Base-by-base conservation (phyloP, 1,140 invertebrate genomes). In the Cyphomyrmex costatus region DNA sequence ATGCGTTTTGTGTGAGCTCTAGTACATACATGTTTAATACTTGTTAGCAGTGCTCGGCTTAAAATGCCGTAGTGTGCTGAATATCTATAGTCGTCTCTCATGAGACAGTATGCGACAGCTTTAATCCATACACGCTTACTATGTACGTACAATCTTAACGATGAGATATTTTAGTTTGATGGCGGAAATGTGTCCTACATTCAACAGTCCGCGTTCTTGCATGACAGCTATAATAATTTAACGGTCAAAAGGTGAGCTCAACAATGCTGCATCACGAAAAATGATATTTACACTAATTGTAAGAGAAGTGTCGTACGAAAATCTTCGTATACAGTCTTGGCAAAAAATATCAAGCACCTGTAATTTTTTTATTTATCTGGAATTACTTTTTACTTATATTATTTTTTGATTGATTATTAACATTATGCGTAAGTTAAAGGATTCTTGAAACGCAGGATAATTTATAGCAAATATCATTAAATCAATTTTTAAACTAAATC, bases 81-180 rank as follows among this genome's bases (percentile, higher is more conserved):
- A 73, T 60, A 33, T 14, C 53, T 58, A 30, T 46, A 53, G 61
- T 56, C 30, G 16, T 73, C 53, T 46, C 68, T 58, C 68, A 46
- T 4, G 68, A 46, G 51, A 73, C 21, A 46, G 79, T 60, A 27
- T 60, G 27, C 53, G 79, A 83, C 79, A 53, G 21, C 53, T 27
- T 73, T 80, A 80, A 83, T 83, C 36, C 53, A 60, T 70, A 68
- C 68, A 42, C 24, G 53, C 36, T 61, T 74, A 83, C 56, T 73
- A 74, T 60, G 79, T 73, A 56, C 49, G n/a, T 82, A 68, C 51
- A 30, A 60, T 42, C 24, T 60, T 74, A 73, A 74, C 68, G 36
- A 83, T 73, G 79, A 83, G 27, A 74, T 60, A 60, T 74, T 61
- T 83, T 71, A 74, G 36, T 73, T 83, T 73, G 68, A 83, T 30